A percentile compares a stretch with the other conserved stretches of the same genome.
Conservation (phyloP, 2,113 vertebrate species). For the Perognathus longimembris region DNA sequence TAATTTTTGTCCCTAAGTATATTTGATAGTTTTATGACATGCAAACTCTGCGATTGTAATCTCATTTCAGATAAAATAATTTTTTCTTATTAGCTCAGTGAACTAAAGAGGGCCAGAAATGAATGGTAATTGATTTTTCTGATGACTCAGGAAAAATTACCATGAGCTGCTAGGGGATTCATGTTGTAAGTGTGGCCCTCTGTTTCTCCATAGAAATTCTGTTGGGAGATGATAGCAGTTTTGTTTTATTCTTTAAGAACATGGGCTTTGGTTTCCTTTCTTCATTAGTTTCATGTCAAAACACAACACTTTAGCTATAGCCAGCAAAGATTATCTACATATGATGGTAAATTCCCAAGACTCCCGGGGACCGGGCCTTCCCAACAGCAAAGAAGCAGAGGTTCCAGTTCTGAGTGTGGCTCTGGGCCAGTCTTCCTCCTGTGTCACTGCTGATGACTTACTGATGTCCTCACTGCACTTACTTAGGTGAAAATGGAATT, state of each 20-base stretch:
- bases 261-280: background rate
- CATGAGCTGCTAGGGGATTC: background rate
- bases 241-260: background rate
- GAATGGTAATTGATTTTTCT: slow-evolving; percentile 15
- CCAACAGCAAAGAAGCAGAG: background rate
- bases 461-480: slow-evolving; percentile 53
- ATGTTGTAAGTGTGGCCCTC: background rate
- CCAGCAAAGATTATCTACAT: background rate
- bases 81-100: background rate
- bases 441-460: slow-evolving; percentile 15
- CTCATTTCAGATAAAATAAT: background rate
- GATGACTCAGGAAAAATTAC: background rate
- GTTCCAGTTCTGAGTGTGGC: background rate
- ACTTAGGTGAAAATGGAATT: slow-evolving; percentile 42
- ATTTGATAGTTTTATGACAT: background rate
- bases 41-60: background rate
- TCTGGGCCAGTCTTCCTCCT: background rate
- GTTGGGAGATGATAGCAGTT: background rate
- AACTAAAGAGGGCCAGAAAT: background rate
- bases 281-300: background rate
- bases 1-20: background rate
- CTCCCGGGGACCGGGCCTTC: background rate
- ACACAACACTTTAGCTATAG: background rate
- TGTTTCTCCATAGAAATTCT: slow-evolving; percentile 15
- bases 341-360: background rate